Evolutionary conservation across 2,113 vertebrate species (phyloP).

Genomic region (Gymnobelideus leadbeateri): DNA sequence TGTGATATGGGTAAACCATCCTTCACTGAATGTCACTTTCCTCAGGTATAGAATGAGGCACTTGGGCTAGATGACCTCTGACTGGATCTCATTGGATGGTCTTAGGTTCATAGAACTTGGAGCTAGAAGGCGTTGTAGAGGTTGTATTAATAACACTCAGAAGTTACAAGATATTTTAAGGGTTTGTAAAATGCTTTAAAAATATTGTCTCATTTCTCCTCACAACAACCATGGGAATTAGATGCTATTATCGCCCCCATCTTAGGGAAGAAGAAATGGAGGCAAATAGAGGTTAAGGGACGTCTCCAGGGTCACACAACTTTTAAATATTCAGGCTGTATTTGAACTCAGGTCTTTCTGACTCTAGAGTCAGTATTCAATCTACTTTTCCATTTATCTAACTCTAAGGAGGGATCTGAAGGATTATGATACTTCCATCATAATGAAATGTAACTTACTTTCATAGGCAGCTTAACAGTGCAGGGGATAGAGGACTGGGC

Average conservation of each 20-base stretch:
- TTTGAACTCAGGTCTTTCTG: background rate
- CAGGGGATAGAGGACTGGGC: too few relatives aligned
- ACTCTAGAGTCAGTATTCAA: background rate
- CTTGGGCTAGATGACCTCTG: background rate
- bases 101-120: background rate
- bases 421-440: background rate
- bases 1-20: background rate
- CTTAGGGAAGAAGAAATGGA: conserved; percentile 1
- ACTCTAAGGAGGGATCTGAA: background rate
- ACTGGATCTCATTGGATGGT: background rate
- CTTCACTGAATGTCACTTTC: background rate
- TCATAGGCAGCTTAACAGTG: background rate
- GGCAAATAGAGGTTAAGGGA: background rate
- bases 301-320: background rate
- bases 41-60: background rate
- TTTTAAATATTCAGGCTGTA: background rate
- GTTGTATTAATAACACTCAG: background rate
- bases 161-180: background rate
- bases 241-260: background rate
- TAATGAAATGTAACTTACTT: background rate
- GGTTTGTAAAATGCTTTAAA: background rate
- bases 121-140: background rate
- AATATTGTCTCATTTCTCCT: background rate
- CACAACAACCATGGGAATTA: background rate
- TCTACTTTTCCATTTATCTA: background rate